Evolutionary conservation across 1,140 invertebrate genomes (phyloP), one percentile per base, ranked within the genome.

Genomic region (Marisa cornuarietis): DNA sequence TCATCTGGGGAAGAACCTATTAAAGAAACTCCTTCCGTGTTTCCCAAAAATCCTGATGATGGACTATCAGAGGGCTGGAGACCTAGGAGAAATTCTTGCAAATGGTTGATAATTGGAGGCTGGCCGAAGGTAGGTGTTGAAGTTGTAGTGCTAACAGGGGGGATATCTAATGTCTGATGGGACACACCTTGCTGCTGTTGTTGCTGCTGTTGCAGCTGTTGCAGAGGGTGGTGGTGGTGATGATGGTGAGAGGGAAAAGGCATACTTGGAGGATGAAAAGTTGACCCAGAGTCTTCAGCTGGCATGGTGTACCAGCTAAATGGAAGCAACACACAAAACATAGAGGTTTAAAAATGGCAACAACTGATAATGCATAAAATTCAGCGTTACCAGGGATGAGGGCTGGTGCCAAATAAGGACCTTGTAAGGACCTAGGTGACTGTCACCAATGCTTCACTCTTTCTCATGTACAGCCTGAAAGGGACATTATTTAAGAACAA

Each of bases 181-280:
- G 74, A 18, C 16, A 18, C 54, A 58, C 54, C 16, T 18, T 58
- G 26, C 22, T 24, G 63, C 52, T 79, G 77, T 13, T 26, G 68
- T 22, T 71, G 77, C 54, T 78, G 76, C 10, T 26, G 65, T 78
- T 62, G 13, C n/a, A n/a, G n/a, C n/a, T 63, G 61, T 18, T 58
- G 26, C 22, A 14, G 63, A 51, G 71, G 77, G 10, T 26, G 68
- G 20, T 71, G 77, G n/a, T 78, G 66, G 22, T 31, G 14, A 14
- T 26, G 20, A 42, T 14, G 51, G 2, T 18, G 68, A 18, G 76
- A 54, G 16, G 79, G 65, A 22, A 61, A 26, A 76, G 49, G 61
- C 58, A 76, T 24, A 68, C n/a, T 68, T 13, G 65, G 75, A 49
- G 82, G 79, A 54, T 81, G 80, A 18, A 81, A 79, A 51, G 83